These are phyloP conservation scores for Drosophila mulleri DNA, from an alignment of 2,888 invertebrate species.

Conservation along the genomic window DNA sequence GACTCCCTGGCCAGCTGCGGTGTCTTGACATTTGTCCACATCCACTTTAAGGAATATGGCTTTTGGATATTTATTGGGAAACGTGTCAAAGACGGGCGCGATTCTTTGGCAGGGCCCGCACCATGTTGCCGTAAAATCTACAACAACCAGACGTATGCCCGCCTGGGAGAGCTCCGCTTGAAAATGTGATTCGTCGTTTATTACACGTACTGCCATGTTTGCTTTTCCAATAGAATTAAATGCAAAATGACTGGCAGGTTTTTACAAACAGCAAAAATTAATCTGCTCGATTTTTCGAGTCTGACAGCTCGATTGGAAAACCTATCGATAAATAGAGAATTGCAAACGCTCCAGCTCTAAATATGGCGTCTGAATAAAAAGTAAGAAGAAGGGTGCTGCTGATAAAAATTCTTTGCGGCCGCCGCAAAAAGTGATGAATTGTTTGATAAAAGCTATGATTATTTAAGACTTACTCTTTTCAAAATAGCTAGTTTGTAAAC, in stretches of 20 bases:
- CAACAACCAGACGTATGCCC: conserved; percentile 95
- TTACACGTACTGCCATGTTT: conserved; percentile 83
- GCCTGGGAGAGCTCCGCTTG: conserved; percentile 93
- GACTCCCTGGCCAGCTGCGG: conserved; percentile 94
- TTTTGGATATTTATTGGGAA: conserved; percentile 94
- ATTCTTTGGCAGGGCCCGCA: conserved; percentile 98
- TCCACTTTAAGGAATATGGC: conserved; percentile 96
- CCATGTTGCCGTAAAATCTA: conserved; percentile 98
- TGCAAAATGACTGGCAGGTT: conserved; percentile 62
- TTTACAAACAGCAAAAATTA: conserved; percentile 29
- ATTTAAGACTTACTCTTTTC: conserved; percentile 32
- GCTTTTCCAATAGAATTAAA: conserved; percentile 34
- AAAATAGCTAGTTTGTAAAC: conserved; percentile 49
- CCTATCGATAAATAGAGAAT: conserved; percentile 34
- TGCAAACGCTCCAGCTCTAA: conserved; percentile 39
- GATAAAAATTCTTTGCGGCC: conserved; percentile 48
- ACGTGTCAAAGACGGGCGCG: conserved; percentile 95
- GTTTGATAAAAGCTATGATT: conserved; percentile 40
- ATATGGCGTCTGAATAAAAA: conserved; percentile 66
- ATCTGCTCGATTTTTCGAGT: conserved; percentile 24
- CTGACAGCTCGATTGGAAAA: conserved; percentile 12
- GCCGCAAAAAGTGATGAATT: conserved; percentile 57
- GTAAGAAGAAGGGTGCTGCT: conserved; percentile 50
- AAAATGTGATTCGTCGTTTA: conserved; percentile 89
- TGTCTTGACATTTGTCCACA: conserved; percentile 96